phyloP scores from a whole-genome alignment of 2,113 vertebrate genomes.

The Malurus cyaneus region DNA sequence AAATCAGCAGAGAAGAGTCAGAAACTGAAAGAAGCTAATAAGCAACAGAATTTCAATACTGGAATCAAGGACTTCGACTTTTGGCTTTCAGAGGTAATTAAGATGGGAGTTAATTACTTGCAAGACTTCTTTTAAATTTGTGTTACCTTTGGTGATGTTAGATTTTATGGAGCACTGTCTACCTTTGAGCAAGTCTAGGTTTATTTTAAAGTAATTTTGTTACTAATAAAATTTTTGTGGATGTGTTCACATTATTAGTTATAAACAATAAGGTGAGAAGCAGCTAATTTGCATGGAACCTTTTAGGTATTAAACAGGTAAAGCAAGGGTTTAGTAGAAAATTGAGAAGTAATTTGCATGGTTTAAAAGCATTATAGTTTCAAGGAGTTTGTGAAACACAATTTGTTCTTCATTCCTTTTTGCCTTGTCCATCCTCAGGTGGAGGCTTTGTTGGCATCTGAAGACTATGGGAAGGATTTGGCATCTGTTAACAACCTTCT shows the following conservation, averaged over 20 bases:
- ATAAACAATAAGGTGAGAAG: not conserved
- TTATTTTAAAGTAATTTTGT: not conserved
- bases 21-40: constrained; percentile 97
- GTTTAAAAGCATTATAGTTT: not conserved
- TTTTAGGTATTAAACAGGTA: not conserved
- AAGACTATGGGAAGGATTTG: constrained; percentile 97
- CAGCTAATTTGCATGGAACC: not conserved
- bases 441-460: constrained; percentile 95
- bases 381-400: not conserved
- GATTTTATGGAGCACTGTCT: not conserved
- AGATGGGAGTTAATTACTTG: not conserved
- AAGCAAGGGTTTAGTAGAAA: not conserved
- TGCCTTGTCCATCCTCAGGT: constrained; percentile 74
- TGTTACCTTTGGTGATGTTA: not conserved
- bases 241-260: not conserved
- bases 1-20: constrained; percentile 99
- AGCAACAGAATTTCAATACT: constrained; percentile 98
- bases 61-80: constrained; percentile 99
- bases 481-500: constrained; percentile 98
- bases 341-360: not conserved
- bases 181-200: not conserved
- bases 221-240: not conserved
- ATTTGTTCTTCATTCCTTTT: not conserved
- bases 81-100: constrained; percentile 94
- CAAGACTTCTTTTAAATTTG: not conserved